Evolutionary conservation across 2,113 vertebrate genomes (phyloP), one percentile per base, ranked within the genome.

Genomic region (Carassius carassius): DNA sequence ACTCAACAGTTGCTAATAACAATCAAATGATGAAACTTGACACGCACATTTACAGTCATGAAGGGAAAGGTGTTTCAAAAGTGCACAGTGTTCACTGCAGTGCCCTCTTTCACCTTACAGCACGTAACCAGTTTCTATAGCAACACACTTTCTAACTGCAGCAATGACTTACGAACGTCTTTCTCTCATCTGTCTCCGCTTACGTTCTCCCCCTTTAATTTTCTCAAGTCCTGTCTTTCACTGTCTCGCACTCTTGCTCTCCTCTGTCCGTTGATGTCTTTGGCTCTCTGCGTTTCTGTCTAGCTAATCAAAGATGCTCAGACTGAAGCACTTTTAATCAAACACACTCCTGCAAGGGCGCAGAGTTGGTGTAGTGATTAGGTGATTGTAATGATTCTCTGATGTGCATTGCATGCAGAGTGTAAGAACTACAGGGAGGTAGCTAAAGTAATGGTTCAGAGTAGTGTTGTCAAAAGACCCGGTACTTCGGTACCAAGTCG

Each of bases 41-140:
- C 69, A 51, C 1, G 25, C 47, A 54, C 23, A 7, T 32, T 16
- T n/a, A 44, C 11, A 49, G 12, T 14, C 72, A 49, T 49, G 44
- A 78, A 78, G 76, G n/a, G 54, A 60, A 37, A 41, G 56, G 35
- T 63, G 75, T 29, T 23, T 69, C 29, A 16, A 29, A 29, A 63
- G 29, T 35, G 19, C 69, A 41, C 35, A 11, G 32, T 44, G 65
- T 72, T n/a, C 69, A 41, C 35, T 9, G 69, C 35, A 72, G 69
- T 72, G 69, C 69, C 35, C 65, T 41, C 37, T 35, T 41, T 72
- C 69, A 72, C 69, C 69, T 72, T 75, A 75, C 72, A 75, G 44
- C 72, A 13, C 13, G 44, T 13, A 47, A 75, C 13, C 13, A 1
- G 82, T 84, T 84, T 84, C 82, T 75, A 84, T 84, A 49, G 82